These are phyloP conservation scores for Drosophila baimaii DNA, from an alignment of 1,140 invertebrate species.

Conservation along the genomic window DNA sequence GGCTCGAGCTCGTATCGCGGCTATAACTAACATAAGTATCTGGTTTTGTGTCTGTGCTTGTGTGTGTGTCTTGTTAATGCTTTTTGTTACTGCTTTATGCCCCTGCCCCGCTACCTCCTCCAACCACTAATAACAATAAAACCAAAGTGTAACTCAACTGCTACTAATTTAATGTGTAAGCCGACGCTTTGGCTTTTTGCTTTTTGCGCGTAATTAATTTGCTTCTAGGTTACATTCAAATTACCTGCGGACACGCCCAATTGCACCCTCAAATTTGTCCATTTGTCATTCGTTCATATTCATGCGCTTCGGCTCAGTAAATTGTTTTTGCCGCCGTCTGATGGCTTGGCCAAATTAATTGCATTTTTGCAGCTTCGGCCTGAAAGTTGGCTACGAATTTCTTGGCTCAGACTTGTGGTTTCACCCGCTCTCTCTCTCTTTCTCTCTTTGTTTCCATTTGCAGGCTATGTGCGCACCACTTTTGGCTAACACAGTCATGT, in stretches of 20 bases:
- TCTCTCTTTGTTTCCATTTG: constrained; percentile 20
- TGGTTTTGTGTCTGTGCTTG: constrained; percentile 11
- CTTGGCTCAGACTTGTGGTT: constrained; percentile 10
- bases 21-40: constrained; percentile 61
- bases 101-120: no score
- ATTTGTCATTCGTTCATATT: constrained; percentile 53
- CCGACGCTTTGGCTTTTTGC: constrained; percentile 24
- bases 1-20: constrained; percentile 55
- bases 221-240: constrained; percentile 47
- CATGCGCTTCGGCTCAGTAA: constrained; percentile 27
- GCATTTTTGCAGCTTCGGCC: constrained; percentile 29
- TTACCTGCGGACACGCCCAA: constrained; percentile 65
- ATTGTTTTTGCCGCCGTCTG: background rate
- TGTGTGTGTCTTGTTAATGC: constrained; percentile 21
- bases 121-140: constrained; percentile 35
- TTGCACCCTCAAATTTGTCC: constrained; percentile 64
- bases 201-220: constrained; percentile 51
- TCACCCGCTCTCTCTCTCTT: constrained; percentile 9
- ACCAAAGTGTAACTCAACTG: constrained; percentile 23
- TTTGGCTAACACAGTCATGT: constrained; percentile 50
- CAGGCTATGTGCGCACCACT: constrained; percentile 60
- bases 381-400: constrained; percentile 46
- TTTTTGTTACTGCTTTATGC: constrained; percentile 33
- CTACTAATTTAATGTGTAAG: constrained; percentile 50
- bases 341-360: constrained; percentile 2